Evolutionary conservation across 2,113 vertebrate genomes (phyloP).

Genomic region (Microcebus ravelobensis): DNA sequence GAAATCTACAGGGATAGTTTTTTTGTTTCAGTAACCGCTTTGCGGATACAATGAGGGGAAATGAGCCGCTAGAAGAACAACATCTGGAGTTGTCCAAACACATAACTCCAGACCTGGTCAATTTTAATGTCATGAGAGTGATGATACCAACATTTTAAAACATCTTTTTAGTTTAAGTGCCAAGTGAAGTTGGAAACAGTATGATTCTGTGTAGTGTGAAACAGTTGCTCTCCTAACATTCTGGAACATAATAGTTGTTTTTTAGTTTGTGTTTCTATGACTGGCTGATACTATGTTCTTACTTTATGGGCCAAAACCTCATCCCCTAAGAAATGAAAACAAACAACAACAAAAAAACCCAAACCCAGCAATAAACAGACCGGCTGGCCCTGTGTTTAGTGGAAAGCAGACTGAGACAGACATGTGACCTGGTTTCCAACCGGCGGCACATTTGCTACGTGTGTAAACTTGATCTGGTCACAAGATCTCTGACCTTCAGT

Average conservation of each 20-base stretch:
- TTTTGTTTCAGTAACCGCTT: background rate
- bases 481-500: background rate
- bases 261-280: constrained; percentile 30
- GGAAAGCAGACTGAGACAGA: background rate
- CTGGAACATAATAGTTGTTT: constrained; percentile 26
- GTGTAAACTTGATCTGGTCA: background rate
- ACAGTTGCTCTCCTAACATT: background rate
- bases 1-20: background rate
- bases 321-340: constrained; percentile 45
- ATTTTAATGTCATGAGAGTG: background rate
- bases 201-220: background rate
- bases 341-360: background rate
- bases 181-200: background rate
- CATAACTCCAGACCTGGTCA: background rate
- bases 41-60: constrained; percentile 55
- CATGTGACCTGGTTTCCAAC: background rate
- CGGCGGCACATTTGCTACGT: background rate
- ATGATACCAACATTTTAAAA: constrained; percentile 35
- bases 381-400: background rate
- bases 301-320: constrained; percentile 39
- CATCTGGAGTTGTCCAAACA: background rate
- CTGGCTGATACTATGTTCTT: background rate
- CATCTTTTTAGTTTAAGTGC: background rate
- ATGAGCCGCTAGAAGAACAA: constrained; percentile 24
- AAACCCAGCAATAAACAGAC: background rate